Base-by-base conservation (phyloP, 2,888 invertebrate genomes). In the Drosophila prostipennis region DNA sequence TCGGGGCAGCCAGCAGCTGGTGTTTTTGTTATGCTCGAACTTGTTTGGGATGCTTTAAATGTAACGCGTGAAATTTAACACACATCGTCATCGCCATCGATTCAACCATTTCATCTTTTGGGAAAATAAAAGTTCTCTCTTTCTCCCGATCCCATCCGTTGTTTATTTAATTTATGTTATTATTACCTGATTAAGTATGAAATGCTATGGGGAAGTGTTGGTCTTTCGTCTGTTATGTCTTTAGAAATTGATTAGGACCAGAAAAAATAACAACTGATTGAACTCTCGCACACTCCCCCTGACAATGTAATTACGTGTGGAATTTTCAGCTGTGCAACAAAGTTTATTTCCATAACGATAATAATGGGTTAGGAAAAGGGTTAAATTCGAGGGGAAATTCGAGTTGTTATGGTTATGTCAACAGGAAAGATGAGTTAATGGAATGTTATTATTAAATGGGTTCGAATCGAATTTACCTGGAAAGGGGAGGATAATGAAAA, bases 161-260 rank as follows among this genome's bases (percentile, higher is more conserved):
- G 84, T 84, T 84, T 85, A 85, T 85, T 84, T 84, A 85, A 84
- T 84, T 84, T 84, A 87, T 82, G 83, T 84, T 87, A 84, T 84
- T 84, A 84, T 84, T 87, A 72, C 78, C 87, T 87, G 84, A 84
- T 84, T 84, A 85, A 78, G 80, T 78, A 79, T 71, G 86, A 74
- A 72, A 73, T 53, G 65, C 52, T 63, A 51, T 49, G 57, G 54
- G 51, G 34, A 57, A 58, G 49, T 52, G 74, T 74, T 77, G 67
- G 10, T 37, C 37, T 68, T 51, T 55, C 37, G 52, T 54, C 43
- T 72, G 68, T 78, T 74, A 60, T 86, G 80, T 74, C 65, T 87
- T 79, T 72, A 70, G 74, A 87, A 84, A 87, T 84, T 84, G 86
- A 84, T 84, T 84, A 84, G 67, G 68, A 70, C 70, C 49, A 39